Evolutionary conservation across 2,113 vertebrate genomes (phyloP), one percentile per base, ranked within the genome.

Genomic region (Lonchura striata): DNA sequence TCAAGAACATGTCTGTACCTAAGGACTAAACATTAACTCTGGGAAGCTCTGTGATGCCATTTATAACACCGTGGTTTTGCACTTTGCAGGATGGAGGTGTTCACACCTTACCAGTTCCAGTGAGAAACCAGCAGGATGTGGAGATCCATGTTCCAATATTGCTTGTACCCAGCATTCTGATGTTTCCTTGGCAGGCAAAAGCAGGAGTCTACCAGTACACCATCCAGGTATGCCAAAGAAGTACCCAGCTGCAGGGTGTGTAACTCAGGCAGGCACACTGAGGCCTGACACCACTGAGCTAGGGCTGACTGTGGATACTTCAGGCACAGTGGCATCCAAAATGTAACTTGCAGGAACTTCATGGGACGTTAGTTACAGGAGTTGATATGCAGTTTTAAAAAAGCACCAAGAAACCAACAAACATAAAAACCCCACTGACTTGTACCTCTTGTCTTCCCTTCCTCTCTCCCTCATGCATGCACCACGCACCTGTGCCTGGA

Each of bases 101-200:
- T 65, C 98, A 98, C 52, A 75, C 96, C 0, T 97, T 99, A 6
- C 86, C 94, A 66, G 98, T 98, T 80, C 98, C 99, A 3, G 98
- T 99, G 75, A 96, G 94, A 96, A 99, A 98, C 95, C 98, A 99
- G 92, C 99, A 99, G 97, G 99, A 99, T 60, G 98, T 99, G 31
- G 99, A 99, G 95, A 99, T 99, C 87, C 98, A 99, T 69, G 87
- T 98, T 63, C 99, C 99, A 21, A 99, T 99, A 93, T 95, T 98
- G 31, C 98, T 99, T 33, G 96, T 94, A 35, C 99, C 99, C 19
- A 97, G 97, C 92, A 98, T 99, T 96, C 97, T 99, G 92, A 99
- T 98, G 0, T 99, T 99, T 97, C 99, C 99, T n/a, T 99, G 99
- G 99, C 99, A 99, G 95, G 98, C 99, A 17, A 98, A 98, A 96